phyloP scores from a whole-genome alignment of 1,140 invertebrate species.

The Piezodorus guildinii region DNA sequence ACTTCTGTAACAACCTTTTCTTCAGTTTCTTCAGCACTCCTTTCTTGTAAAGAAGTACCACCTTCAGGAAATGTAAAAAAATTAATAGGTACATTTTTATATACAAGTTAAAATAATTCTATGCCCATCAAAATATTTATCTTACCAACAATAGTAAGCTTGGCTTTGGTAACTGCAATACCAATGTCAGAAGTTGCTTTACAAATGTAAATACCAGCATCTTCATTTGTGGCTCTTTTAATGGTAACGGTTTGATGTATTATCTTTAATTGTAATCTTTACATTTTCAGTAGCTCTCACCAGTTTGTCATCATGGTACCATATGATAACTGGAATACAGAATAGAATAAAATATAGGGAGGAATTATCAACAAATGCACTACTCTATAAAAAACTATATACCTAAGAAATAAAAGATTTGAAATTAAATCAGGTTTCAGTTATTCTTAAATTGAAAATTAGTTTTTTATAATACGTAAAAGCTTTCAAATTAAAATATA shows the following conservation, averaged over 20 bases:
- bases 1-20: constrained; percentile 31
- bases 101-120: not conserved
- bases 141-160: constrained; percentile 53
- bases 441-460: not conserved
- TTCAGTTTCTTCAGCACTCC: constrained; percentile 14
- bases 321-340: constrained; percentile 59
- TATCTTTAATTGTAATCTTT: constrained; percentile 59
- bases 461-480: no score
- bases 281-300: constrained; percentile 57
- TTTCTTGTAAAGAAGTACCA: constrained; percentile 2
- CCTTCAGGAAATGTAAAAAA: not conserved
- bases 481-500: no score
- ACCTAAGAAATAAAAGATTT: no score
- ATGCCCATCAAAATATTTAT: no score
- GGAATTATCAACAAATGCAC: not conserved
- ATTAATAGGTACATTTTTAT: not conserved
- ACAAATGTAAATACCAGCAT: constrained; percentile 76
- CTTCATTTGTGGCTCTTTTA: constrained; percentile 49
- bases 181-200: constrained; percentile 73
- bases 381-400: no score
- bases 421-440: not conserved
- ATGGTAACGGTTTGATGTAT: constrained; percentile 61
- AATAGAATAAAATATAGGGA: not conserved
- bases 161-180: constrained; percentile 64
- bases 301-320: constrained; percentile 78